These are phyloP conservation scores for Tetramorium alpestre DNA, from an alignment of 1,140 invertebrate genomes.

Conservation along the genomic window DNA sequence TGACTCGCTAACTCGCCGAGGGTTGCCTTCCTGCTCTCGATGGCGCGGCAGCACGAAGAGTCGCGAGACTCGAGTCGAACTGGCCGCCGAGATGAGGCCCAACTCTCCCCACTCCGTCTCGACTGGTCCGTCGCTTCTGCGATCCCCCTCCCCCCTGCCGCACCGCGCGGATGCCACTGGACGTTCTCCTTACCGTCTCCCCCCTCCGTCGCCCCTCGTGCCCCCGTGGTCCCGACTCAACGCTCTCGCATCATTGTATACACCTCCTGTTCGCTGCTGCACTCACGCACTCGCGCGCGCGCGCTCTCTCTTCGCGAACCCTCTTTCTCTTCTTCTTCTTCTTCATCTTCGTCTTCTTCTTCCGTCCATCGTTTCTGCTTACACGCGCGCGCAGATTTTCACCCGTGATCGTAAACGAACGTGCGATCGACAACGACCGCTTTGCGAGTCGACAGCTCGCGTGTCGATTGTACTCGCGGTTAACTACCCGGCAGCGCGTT, in stretches of 20 bases:
- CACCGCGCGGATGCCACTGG: constrained; percentile 69
- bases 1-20: constrained; percentile 23
- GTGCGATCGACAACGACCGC: constrained; percentile 19
- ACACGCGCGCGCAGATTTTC: constrained; percentile 38
- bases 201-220: neutral
- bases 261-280: neutral
- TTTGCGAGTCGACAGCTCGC: constrained; percentile 28
- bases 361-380: constrained; percentile 6
- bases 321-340: neutral
- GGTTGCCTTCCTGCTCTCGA: constrained; percentile 50
- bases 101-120: constrained; percentile 62
- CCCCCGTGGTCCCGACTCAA: constrained; percentile 28
- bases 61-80: constrained; percentile 70
- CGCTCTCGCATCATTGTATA: constrained; percentile 58
- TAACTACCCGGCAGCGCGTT: neutral
- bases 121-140: constrained; percentile 67
- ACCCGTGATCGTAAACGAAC: constrained; percentile 43
- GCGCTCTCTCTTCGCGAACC: neutral
- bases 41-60: constrained; percentile 64
- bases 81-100: constrained; percentile 74
- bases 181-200: constrained; percentile 65
- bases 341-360: neutral
- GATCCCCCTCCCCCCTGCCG: constrained; percentile 20
- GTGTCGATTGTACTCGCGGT: constrained; percentile 39
- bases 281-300: no score